A percentile compares a stretch with the other conserved stretches of the same genome.
Conservation (phyloP, 2,797 vertebrate genomes). For the Rhincodon typus region DNA sequence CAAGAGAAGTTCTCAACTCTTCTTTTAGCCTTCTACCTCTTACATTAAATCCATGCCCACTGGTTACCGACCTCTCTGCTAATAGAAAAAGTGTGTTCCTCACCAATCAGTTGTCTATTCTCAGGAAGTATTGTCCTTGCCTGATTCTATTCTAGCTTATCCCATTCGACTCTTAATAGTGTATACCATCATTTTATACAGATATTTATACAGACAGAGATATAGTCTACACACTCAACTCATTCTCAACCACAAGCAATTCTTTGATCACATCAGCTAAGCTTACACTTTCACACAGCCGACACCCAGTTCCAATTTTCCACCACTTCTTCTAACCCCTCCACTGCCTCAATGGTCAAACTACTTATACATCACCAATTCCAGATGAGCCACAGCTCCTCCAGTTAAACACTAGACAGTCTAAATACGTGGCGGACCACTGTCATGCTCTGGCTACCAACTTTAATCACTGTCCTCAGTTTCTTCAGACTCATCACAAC, state of each 20-base stretch:
- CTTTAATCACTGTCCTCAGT: neutral
- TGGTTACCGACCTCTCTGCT: too few relatives aligned
- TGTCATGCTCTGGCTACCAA: neutral
- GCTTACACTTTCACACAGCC: neutral
- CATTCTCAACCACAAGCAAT: neutral
- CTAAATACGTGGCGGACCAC: neutral
- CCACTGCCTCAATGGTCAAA: neutral
- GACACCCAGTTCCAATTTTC: neutral
- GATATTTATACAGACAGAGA: too few relatives aligned
- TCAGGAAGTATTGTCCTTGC: too few relatives aligned
- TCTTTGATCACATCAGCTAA: neutral
- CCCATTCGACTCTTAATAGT: too few relatives aligned
- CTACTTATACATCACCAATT: neutral
- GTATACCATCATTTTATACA: too few relatives aligned
- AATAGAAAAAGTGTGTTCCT: too few relatives aligned
- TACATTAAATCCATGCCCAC: too few relatives aligned
- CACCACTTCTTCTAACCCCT: neutral
- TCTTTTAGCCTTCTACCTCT: too few relatives aligned
- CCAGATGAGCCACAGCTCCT: neutral
- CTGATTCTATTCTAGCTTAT: too few relatives aligned
- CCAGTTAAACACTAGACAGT: neutral
- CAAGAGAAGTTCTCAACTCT: too few relatives aligned
- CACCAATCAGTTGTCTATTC: too few relatives aligned
- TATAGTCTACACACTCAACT: neutral
- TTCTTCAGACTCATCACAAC: neutral